Base-by-base conservation (phyloP, 2,888 invertebrate genomes). In the Phlogophora meticulosa region DNA sequence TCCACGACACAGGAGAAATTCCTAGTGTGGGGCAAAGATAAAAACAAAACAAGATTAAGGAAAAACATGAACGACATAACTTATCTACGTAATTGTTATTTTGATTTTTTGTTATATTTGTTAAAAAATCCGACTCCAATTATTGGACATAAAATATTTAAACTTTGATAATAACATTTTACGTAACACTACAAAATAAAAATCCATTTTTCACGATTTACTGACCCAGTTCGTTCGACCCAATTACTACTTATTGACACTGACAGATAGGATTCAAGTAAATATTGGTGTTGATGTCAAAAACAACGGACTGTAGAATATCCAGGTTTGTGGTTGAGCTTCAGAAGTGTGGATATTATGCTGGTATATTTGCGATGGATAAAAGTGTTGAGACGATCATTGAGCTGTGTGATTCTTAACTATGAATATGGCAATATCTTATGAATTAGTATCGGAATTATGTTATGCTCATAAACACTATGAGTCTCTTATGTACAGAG, bases 241-340 rank as follows among this genome's bases (percentile, higher is more conserved):
- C 74, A 74, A 79, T 81, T 81, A 77, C 60, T 42, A 10, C 32
- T 74, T 81, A 77, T 81, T 78, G 81, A 81, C 80, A 61, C 51
- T 79, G 81, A 81, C 75, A 72, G 80, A 81, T 81, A 81, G 73
- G 66, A 66, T 71, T 71, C 65, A 60, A 63, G 70, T 77, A 66
- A 81, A 80, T 71, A 68, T 63, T 68, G 69, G 51, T 68, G 32
- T 43, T 45, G 53, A 63, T 68, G 67, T 78, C 65, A 78, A 59
- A 70, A 76, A 70, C 72, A 76, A 57, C 57, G 28, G 48, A 7
- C 45, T 58, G 67, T 51, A 61, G 48, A 58, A 48, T 51, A 60
- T 28, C 59, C 46, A 22, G 52, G 59, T 59, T 59, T 53, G 67
- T 78, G 58, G 67, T 22, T 24, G 34, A 49, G 24, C 24, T 64